phyloP scores from a whole-genome alignment of 2,888 invertebrate species.

The Sipunculus nudus region DNA sequence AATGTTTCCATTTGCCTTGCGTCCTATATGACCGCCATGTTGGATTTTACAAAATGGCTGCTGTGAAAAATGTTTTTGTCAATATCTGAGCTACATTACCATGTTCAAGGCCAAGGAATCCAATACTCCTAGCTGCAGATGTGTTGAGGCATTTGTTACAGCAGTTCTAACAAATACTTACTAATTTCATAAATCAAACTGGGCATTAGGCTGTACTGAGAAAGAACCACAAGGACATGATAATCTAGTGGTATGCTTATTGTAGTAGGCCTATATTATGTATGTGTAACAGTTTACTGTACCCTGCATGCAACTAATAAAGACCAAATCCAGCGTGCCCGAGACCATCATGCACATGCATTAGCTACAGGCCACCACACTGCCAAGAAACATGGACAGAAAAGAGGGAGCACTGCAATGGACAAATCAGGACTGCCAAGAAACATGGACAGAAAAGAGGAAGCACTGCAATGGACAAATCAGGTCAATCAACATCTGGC shows the following conservation, averaged over 20 bases:
- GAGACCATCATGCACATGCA: constrained; percentile 10
- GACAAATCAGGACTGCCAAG: background rate
- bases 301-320: background rate
- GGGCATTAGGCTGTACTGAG: too few species aligned
- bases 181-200: too few species aligned
- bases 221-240: too few species aligned
- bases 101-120: background rate
- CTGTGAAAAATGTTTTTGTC: background rate
- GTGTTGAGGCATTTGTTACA: too few species aligned
- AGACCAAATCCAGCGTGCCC: constrained; percentile 5
- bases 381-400: constrained; percentile 11
- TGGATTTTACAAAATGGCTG: background rate
- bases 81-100: background rate
- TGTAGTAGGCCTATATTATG: background rate
- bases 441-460: constrained; percentile 13
- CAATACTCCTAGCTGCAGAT: background rate
- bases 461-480: background rate
- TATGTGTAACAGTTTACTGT: background rate
- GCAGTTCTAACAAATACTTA: too few species aligned
- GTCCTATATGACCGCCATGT: background rate
- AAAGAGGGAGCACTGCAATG: constrained; percentile 8
- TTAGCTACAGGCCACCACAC: background rate
- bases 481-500: constrained; percentile 5
- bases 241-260: too few species aligned
- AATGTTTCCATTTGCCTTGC: background rate